Base-by-base conservation (phyloP, 2,888 invertebrate genomes). In the Endomychus coccineus region DNA sequence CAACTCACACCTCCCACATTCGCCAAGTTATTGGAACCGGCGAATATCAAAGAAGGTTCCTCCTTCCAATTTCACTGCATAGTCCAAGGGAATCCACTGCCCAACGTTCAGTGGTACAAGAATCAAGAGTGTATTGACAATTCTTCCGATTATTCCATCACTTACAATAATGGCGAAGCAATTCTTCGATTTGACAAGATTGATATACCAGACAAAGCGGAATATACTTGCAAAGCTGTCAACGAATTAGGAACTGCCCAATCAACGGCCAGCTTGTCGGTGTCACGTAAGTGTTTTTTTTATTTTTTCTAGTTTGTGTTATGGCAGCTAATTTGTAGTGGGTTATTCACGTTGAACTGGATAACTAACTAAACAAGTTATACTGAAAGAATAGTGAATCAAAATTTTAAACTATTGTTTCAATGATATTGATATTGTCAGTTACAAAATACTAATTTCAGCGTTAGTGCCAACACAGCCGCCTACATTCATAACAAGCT, bases 161-260 rank as follows among this genome's bases (percentile, higher is more conserved):
- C 80, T 11, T 85, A 81, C 56, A 87, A 87, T 58, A 87, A 88
- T 55, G 87, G 88, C 3, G 79, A 82, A 34, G 87, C 86, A 30
- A 70, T 78, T 16, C 60, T 89, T 38, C 76, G 75, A 49, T 79
- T 87, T 47, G 80, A 83, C 32, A 78, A 78, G 56, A 71, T 81
- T 2, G 69, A 70, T 38, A 56, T 75, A 25, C 77, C 77, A 34
- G 84, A 88, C 59, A 74, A 77, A 45, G 85, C 79, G 0, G 72
- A 74, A 28, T 85, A 81, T 54, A 75, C 74, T 0, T 83, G 83
- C 55, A 76, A 74, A 51, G 83, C 83, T 5, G 67, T 70, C 1
- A 85, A 84, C 66, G 71, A 74, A 39, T 62, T 78, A 10, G 84
- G 83, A 28, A 70, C 74, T 31, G 78, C 76, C 9, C 75, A 78